Evolutionary conservation across 2,888 invertebrate genomes (phyloP), one percentile per base, ranked within the genome.

Genomic region (Gisinianus flammeolus): DNA sequence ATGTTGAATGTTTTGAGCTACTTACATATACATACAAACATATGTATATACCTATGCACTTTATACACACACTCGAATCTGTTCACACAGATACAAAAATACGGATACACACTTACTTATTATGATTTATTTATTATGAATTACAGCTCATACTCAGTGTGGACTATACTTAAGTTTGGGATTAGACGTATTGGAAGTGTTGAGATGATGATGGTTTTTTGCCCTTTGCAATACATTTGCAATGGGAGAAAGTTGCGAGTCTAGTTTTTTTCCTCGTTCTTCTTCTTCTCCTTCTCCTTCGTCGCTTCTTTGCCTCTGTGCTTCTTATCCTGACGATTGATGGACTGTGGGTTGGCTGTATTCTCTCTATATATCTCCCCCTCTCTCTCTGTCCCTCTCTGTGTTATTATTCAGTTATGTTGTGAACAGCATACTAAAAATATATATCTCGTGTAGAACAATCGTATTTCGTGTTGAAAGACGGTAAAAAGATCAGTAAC

Each of bases 401-500:
- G 44, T 44, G 19, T 44, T 44, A 44, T 2, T 44, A 44, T 44
- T 44, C 44, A 44, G 44, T 44, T 44, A 12, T 35, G 35, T 35
- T 35, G 52, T 70, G 44, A 52, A 54, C 54, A 70, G 52, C 54
- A 22, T 54, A 54, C 70, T 70, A 70, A 54, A 70, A 70, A 70
- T 70, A 54, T 54, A 44, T 70, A 28, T 26, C 28, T 28, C 44
- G 19, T 6, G 44, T 19, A 77, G 77, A 77, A 77, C 77, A 77
- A 77, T 77, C 30, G 77, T 35, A 77, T 33, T 77, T 77, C 77
- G 77, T 77, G 77, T 71, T 77, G 70, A 70, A 77, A 77, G 77
- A 77, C 69, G 62, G 71, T 33, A 64, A 56, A 77, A 71, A 77
- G 62, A 71, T 77, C 69, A 33, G 33, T 77, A 77, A 71, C 70